Percentiles rank a stretch among this genome's conserved stretches.
These are phyloP conservation scores for Torymus tubicola DNA, from an alignment of 2,888 invertebrate species.

Conservation along the genomic window DNA sequence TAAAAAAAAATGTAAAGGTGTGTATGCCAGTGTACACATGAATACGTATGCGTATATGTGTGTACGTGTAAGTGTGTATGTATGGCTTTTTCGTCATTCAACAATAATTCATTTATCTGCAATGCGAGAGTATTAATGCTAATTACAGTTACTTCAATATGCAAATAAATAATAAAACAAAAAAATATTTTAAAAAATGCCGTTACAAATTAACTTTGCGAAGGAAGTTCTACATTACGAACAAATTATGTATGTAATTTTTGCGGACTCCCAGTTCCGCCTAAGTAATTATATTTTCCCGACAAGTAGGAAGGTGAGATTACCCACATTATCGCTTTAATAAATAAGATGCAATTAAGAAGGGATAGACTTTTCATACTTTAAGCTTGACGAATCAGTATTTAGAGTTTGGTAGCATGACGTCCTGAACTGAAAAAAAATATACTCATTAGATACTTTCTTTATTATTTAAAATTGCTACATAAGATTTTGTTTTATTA, in stretches of 20 bases:
- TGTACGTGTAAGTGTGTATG: slow-evolving; percentile 26
- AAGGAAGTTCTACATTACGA: slow-evolving; percentile 49
- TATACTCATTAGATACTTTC: background rate
- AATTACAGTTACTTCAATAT: slow-evolving; percentile 63
- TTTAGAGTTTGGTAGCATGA: slow-evolving; percentile 62
- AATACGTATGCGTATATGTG: slow-evolving; percentile 21
- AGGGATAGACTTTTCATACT: slow-evolving; percentile 61
- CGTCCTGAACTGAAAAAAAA: slow-evolving; percentile 63
- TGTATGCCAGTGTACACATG: slow-evolving; percentile 22
- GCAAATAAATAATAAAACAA: slow-evolving; percentile 63
- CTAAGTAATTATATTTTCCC: slow-evolving; percentile 49
- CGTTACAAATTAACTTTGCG: slow-evolving; percentile 44
- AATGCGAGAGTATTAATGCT: slow-evolving; percentile 60
- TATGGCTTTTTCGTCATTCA: slow-evolving; percentile 46
- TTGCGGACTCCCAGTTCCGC: slow-evolving; percentile 32
- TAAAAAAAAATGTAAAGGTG: slow-evolving; percentile 28
- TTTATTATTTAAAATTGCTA: no score
- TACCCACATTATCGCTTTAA: slow-evolving; percentile 49
- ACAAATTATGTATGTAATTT: slow-evolving; percentile 47
- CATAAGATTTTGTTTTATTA: no score
- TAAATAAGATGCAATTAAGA: slow-evolving; percentile 61
- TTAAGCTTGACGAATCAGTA: slow-evolving; percentile 58
- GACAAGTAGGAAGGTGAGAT: slow-evolving; percentile 52
- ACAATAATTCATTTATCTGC: slow-evolving; percentile 60
- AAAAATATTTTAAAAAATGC: slow-evolving; percentile 54